Conservation (phyloP, 2,797 vertebrate genomes). For the Sebastes jordani region DNA sequence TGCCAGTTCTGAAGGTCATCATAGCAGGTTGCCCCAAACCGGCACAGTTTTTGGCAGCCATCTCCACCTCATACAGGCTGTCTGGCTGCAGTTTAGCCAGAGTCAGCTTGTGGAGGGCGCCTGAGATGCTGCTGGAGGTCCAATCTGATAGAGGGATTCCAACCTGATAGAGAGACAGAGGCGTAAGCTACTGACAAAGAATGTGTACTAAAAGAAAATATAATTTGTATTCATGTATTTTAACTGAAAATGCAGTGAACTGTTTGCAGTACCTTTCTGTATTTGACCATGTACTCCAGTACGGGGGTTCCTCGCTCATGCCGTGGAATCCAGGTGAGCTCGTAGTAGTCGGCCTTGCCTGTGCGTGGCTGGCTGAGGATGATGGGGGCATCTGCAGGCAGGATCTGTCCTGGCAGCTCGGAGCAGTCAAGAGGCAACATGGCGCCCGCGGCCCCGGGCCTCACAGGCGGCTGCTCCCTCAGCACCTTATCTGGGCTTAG, state of each 20-base stretch:
- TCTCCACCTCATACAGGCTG: slow-evolving; percentile 97
- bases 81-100: slow-evolving; percentile 91
- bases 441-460: slow-evolving; percentile 65
- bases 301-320: slow-evolving; percentile 86
- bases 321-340: slow-evolving; percentile 93
- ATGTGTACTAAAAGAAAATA: background rate
- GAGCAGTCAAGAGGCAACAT: slow-evolving; percentile 83
- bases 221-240: background rate
- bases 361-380: slow-evolving; percentile 96
- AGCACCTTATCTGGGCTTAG: slow-evolving; percentile 83
- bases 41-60: slow-evolving; percentile 93
- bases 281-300: slow-evolving; percentile 93
- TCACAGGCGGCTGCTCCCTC: slow-evolving; percentile 77
- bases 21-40: slow-evolving; percentile 95
- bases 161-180: slow-evolving; percentile 76
- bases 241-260: background rate
- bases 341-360: slow-evolving; percentile 93
- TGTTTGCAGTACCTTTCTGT: slow-evolving; percentile 88
- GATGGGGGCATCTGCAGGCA: slow-evolving; percentile 90
- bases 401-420: slow-evolving; percentile 74
- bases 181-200: background rate
- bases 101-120: slow-evolving; percentile 88
- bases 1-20: slow-evolving; percentile 98
- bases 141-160: slow-evolving; percentile 87
- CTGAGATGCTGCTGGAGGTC: slow-evolving; percentile 87